A percentile compares a stretch with the other conserved stretches of the same genome.
Conservation (phyloP, 2,113 vertebrate genomes). For the Megatriorchis doriae region DNA sequence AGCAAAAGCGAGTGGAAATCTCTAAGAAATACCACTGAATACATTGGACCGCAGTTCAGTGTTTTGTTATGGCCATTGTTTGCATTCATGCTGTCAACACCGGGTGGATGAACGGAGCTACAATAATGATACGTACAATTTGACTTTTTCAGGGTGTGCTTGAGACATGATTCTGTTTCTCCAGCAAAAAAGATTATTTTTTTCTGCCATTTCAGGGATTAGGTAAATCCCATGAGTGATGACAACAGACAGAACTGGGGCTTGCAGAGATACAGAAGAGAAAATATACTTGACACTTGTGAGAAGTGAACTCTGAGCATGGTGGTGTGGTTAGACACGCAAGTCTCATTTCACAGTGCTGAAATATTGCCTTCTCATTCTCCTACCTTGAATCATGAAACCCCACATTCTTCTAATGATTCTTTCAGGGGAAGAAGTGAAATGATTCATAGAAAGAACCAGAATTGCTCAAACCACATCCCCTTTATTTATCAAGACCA, state of each 20-base stretch:
- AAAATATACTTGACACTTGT: conserved; percentile 23
- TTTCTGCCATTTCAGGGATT: conserved; percentile 24
- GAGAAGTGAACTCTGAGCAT: conserved; percentile 1
- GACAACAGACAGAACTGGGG: conserved; percentile 26
- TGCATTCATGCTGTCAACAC: neutral
- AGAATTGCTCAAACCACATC: neutral
- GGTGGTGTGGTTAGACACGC: neutral
- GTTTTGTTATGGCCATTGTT: neutral
- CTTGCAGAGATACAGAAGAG: neutral
- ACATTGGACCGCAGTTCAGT: neutral
- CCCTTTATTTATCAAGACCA: neutral
- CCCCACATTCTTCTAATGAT: neutral
- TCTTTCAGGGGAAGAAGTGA: neutral
- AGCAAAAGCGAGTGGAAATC: neutral
- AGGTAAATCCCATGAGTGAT: conserved; percentile 52
- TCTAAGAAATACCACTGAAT: neutral
- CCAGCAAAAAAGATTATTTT: neutral
- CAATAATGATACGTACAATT: neutral
- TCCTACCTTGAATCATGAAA: conserved; percentile 17
- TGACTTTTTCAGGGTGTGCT: conserved; percentile 6
- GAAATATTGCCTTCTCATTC: conserved; percentile 37
- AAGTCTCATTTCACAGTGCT: neutral
- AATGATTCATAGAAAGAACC: conserved; percentile 13
- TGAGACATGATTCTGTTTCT: neutral
- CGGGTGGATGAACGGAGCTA: neutral